These are phyloP conservation scores for Porites rus DNA, from an alignment of 92 coral and sea anemone genomes.

Conservation along the genomic window DNA sequence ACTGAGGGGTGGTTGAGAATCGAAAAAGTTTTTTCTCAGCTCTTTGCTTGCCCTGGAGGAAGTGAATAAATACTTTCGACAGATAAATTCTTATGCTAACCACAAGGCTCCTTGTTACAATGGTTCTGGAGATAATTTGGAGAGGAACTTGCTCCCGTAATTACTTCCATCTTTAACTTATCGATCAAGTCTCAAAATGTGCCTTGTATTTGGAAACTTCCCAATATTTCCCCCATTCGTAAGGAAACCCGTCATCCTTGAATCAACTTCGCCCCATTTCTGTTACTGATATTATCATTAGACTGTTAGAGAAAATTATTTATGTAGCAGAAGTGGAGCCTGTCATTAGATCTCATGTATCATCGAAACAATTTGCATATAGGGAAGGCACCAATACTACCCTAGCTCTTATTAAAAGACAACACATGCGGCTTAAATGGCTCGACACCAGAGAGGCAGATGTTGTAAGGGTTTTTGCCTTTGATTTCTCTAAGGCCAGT, in stretches of 20 bases:
- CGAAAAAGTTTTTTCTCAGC: background rate
- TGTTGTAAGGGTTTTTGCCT: background rate
- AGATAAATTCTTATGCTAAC: background rate
- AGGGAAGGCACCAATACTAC: too few species aligned
- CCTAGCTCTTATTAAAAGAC: too few species aligned
- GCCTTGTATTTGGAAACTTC: background rate
- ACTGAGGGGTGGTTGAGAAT: too few species aligned
- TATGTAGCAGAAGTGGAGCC: background rate
- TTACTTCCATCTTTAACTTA: background rate
- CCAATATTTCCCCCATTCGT: background rate
- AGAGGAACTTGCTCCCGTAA: background rate
- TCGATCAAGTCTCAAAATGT: background rate
- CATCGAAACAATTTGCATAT: too few species aligned
- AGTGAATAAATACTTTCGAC: background rate
- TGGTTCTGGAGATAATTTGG: background rate
- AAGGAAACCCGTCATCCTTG: background rate
- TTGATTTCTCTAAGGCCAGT: background rate
- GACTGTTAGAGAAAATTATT: too few species aligned
- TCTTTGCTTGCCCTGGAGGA: background rate
- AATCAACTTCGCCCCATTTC: background rate
- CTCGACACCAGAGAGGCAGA: background rate
- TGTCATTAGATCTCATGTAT: too few species aligned
- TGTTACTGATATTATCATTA: background rate
- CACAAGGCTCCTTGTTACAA: background rate
- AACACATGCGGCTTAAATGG: too few species aligned